These are phyloP conservation scores for Biston betularia DNA, from an alignment of 2,888 invertebrate genomes.

Conservation along the genomic window DNA sequence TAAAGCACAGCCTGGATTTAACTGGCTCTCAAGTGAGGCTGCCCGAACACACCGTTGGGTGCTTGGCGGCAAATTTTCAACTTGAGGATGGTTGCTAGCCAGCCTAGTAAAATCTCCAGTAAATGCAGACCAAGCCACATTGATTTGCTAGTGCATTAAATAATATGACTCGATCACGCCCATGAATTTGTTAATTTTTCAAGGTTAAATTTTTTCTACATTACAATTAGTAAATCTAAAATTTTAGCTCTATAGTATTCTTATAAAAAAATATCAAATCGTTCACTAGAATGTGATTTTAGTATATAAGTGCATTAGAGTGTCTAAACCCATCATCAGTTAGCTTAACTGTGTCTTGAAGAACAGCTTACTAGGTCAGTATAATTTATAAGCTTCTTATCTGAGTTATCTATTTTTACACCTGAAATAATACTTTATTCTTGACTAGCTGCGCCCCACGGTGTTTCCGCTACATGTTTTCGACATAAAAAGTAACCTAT, in stretches of 20 bases:
- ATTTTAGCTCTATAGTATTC: background rate
- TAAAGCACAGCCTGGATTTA: no score
- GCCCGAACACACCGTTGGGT: no score
- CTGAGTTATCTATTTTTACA: background rate
- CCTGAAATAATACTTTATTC: no score
- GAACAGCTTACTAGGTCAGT: conserved; percentile 2
- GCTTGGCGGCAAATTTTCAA: no score
- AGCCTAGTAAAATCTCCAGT: no score
- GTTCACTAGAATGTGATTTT: background rate
- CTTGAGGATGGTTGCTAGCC: no score
- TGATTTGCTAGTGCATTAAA: background rate
- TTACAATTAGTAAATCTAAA: background rate
- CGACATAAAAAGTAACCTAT: no score
- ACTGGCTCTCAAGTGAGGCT: no score
- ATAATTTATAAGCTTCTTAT: background rate
- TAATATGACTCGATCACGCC: background rate
- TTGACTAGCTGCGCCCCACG: no score
- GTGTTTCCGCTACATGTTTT: no score
- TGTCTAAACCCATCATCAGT: background rate
- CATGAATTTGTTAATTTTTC: conserved; percentile 2
- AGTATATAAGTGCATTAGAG: conserved; percentile 7
- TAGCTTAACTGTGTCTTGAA: background rate
- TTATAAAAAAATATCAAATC: background rate
- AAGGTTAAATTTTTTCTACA: background rate
- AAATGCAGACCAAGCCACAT: background rate